These are phyloP conservation scores for Rhaphigaster nebulosa DNA, from an alignment of 2,888 invertebrate species.

Conservation along the genomic window DNA sequence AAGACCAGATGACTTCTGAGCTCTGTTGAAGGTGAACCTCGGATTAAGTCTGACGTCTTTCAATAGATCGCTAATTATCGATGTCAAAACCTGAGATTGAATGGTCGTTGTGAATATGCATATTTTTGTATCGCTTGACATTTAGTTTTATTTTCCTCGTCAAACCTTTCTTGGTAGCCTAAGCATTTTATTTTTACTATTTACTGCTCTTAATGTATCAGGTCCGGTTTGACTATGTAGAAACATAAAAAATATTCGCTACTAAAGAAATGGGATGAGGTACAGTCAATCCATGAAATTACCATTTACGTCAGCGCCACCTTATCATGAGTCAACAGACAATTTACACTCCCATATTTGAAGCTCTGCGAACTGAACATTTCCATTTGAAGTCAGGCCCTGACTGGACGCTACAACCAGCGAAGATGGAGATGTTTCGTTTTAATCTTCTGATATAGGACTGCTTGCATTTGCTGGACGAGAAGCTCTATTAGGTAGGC, in stretches of 20 bases:
- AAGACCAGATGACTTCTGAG: neutral
- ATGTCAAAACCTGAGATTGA: neutral
- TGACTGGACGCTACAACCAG: neutral
- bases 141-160: neutral
- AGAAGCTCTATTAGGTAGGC: neutral
- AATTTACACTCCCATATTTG: constrained; percentile 19
- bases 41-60: neutral
- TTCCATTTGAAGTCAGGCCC: neutral
- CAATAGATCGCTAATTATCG: neutral
- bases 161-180: neutral
- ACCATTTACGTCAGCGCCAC: neutral
- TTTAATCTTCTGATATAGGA: neutral
- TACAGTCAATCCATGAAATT: neutral
- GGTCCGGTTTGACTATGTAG: no score
- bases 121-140: neutral
- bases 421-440: constrained; percentile 5
- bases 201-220: neutral
- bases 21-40: constrained; percentile 15
- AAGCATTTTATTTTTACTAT: neutral
- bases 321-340: constrained; percentile 45
- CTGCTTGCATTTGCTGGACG: constrained; percentile 1
- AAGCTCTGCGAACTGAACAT: neutral
- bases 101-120: neutral
- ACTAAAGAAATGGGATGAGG: neutral
- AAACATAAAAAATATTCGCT: neutral